A percentile compares a stretch with the other conserved stretches of the same genome.
phyloP scores from a whole-genome alignment of 2,113 vertebrate genomes.

The Chaenocephalus aceratus region DNA sequence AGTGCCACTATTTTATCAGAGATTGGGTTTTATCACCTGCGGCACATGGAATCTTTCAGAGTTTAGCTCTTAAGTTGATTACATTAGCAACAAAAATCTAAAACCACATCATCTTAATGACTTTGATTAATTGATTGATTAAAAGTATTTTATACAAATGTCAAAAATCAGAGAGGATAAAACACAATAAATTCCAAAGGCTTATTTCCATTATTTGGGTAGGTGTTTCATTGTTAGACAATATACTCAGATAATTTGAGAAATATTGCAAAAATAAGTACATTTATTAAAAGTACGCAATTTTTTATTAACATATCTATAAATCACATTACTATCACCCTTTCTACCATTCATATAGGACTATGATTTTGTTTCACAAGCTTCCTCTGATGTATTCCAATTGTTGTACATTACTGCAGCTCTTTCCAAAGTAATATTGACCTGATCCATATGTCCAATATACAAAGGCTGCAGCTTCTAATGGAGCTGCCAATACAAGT shows the following conservation, averaged over 20 bases:
- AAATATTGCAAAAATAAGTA: slow-evolving; percentile 39
- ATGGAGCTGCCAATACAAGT: slow-evolving; percentile 16
- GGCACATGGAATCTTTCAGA: slow-evolving; percentile 1
- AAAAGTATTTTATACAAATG: no score
- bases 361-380: slow-evolving; percentile 18
- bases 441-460: slow-evolving; percentile 21
- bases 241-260: slow-evolving; percentile 36
- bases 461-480: slow-evolving; percentile 21
- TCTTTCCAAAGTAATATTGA: slow-evolving; percentile 2
- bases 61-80: neutral
- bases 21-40: neutral
- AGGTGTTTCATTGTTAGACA: slow-evolving; percentile 31
- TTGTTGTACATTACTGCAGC: slow-evolving; percentile 21
- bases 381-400: neutral
- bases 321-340: slow-evolving; percentile 24
- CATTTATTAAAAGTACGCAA: slow-evolving; percentile 45
- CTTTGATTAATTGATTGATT: no score
- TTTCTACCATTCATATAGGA: slow-evolving; percentile 15
- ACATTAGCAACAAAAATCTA: neutral
- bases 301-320: slow-evolving; percentile 29
- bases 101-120: neutral
- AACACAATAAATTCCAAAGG: no score
- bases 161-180: no score
- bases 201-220: slow-evolving; percentile 7
- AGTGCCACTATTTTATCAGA: neutral